Percentiles rank a stretch among this genome's conserved stretches.
Conservation (phyloP, 2,888 invertebrate genomes). For the Pinctada fucata region DNA sequence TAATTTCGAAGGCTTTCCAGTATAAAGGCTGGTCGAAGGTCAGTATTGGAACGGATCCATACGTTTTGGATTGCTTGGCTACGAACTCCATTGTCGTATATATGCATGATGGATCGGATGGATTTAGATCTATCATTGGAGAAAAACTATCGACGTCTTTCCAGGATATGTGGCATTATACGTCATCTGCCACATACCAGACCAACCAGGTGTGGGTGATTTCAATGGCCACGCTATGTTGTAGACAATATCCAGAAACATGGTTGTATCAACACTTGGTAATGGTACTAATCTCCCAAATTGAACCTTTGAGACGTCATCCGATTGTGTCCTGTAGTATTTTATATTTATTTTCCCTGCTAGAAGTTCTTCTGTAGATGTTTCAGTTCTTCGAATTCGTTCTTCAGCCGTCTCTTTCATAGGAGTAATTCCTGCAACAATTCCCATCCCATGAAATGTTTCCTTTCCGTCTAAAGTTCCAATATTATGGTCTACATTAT, state of each 20-base stretch:
- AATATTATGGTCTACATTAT: conserved; percentile 62
- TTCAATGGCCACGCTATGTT: conserved; percentile 19
- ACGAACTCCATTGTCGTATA: conserved; percentile 49
- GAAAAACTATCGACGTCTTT: conserved; percentile 20
- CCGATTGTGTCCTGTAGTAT: background rate
- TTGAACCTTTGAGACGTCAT: background rate
- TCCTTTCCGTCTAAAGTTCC: conserved; percentile 51
- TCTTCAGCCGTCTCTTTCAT: background rate
- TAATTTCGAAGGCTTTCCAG: conserved; percentile 44
- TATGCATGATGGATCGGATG: conserved; percentile 50
- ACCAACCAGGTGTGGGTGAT: conserved; percentile 16
- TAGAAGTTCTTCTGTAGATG: background rate
- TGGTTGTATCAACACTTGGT: background rate
- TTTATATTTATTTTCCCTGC: conserved; percentile 5
- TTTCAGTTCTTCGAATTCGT: background rate
- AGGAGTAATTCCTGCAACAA: conserved; percentile 42
- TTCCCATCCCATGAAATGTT: conserved; percentile 50
- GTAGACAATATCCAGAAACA: background rate
- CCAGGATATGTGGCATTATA: conserved; percentile 3
- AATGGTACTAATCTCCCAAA: background rate
- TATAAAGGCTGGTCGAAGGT: conserved; percentile 56
- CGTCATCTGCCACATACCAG: conserved; percentile 12
- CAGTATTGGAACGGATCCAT: conserved; percentile 38
- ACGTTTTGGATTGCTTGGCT: conserved; percentile 26
- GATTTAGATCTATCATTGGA: conserved; percentile 56